Conservation (phyloP, 1,140 invertebrate species). For the Drosophila nasuta region DNA sequence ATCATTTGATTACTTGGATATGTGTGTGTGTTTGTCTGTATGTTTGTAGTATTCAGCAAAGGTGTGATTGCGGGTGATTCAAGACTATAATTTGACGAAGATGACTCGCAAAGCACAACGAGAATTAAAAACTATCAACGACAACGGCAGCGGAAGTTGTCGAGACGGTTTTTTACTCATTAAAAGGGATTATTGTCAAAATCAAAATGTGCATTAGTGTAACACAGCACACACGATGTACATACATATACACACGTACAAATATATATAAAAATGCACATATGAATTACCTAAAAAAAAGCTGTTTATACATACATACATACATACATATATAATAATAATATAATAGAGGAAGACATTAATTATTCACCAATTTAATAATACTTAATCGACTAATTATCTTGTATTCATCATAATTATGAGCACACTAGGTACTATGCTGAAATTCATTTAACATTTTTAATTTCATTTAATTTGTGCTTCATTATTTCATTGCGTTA, state of each 20-base stretch:
- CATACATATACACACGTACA: neutral
- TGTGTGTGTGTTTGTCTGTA: conserved; percentile 13
- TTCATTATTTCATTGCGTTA: conserved; percentile 8
- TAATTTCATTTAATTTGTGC: conserved; percentile 57
- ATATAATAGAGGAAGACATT: conserved; percentile 44
- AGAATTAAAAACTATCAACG: conserved; percentile 47
- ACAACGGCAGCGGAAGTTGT: conserved; percentile 63
- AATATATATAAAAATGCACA: neutral
- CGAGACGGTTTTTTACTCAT: conserved; percentile 65
- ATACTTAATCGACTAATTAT: conserved; percentile 72
- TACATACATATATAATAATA: neutral
- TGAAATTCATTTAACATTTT: conserved; percentile 60
- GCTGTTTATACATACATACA: neutral
- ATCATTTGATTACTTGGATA: neutral
- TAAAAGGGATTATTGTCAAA: conserved; percentile 64
- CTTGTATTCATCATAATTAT: conserved; percentile 47
- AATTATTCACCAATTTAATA: conserved; percentile 73
- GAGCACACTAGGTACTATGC: conserved; percentile 19
- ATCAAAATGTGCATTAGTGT: neutral
- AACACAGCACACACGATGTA: neutral
- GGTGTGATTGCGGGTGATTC: conserved; percentile 67
- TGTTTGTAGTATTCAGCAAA: conserved; percentile 9
- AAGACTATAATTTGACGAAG: conserved; percentile 61
- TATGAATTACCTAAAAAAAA: no score
- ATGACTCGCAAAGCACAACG: conserved; percentile 60